Percentiles rank a stretch among this genome's conserved stretches.
Conservation (phyloP, 2,797 vertebrate species). For the Acipenser transmontanus region DNA sequence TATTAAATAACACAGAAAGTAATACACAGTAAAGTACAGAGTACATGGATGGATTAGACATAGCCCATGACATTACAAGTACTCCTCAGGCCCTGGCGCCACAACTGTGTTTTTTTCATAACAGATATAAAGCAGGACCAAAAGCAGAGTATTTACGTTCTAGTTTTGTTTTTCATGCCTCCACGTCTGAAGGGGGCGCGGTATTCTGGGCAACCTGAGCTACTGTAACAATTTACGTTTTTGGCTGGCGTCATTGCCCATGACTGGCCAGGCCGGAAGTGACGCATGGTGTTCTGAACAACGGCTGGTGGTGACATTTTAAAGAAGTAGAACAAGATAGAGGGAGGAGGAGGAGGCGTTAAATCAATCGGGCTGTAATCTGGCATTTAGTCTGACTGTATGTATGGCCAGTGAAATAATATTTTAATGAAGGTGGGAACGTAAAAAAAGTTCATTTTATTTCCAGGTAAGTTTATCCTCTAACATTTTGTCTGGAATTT, state of each 20-base stretch:
- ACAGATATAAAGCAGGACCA: neutral
- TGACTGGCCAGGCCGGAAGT: conserved; percentile 43
- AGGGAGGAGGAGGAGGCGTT: conserved; percentile 37
- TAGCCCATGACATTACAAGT: conserved; percentile 9
- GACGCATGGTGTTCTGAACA: conserved; percentile 43
- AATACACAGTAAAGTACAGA: too few relatives aligned
- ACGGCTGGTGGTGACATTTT: conserved; percentile 68
- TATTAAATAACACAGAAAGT: too few relatives aligned
- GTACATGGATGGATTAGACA: neutral
- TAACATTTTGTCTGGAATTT: conserved; percentile 5
- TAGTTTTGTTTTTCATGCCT: neutral
- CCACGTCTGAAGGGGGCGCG: conserved; percentile 12
- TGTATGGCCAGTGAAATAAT: conserved; percentile 22
- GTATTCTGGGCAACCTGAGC: neutral
- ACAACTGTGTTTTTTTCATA: neutral
- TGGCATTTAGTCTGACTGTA: conserved; percentile 4
- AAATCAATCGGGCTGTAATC: conserved; percentile 16
- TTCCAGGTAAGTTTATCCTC: conserved; percentile 50
- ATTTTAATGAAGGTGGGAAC: conserved; percentile 47
- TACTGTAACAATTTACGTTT: neutral
- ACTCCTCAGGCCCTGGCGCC: neutral
- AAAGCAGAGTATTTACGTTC: too few relatives aligned
- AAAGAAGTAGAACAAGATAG: conserved; percentile 39
- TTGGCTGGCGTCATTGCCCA: neutral
- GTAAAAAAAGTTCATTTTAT: conserved; percentile 38